Evolutionary conservation across 2,113 vertebrate genomes (phyloP).

Genomic region (Piaya cayana): DNA sequence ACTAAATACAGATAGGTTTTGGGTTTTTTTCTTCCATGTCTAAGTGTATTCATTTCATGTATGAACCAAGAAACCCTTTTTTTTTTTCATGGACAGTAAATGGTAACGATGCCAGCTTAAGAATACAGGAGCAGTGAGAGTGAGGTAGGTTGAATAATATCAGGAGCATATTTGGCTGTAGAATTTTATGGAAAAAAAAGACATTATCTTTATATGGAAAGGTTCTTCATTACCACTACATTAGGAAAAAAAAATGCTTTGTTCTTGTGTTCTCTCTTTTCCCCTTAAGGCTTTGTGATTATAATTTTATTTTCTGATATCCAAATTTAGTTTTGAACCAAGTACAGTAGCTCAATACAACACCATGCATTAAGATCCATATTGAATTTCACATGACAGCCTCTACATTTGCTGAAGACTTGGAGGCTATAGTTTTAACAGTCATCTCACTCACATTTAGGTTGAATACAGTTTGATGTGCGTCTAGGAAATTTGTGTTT

Average conservation of each 20-base stretch:
- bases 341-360: background rate
- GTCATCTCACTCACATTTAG: constrained; percentile 46
- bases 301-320: background rate
- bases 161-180: background rate
- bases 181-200: background rate
- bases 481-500: constrained; percentile 66
- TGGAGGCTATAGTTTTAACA: constrained; percentile 41
- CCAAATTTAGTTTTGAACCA: background rate
- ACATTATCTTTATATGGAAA: background rate
- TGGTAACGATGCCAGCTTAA: background rate
- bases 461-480: constrained; percentile 56
- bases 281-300: background rate
- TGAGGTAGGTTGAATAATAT: background rate
- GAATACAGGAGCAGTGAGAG: background rate
- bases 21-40: background rate
- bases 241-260: background rate
- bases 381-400: constrained; percentile 31
- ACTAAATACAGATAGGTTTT: background rate
- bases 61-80: background rate
- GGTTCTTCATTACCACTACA: background rate
- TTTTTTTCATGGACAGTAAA: background rate
- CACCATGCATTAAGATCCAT: background rate
- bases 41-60: background rate
- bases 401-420: constrained; percentile 17
- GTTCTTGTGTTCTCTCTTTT: background rate